Evolutionary conservation across 2,888 invertebrate genomes (phyloP).

Genomic region (Pemphredon lugubris): DNA sequence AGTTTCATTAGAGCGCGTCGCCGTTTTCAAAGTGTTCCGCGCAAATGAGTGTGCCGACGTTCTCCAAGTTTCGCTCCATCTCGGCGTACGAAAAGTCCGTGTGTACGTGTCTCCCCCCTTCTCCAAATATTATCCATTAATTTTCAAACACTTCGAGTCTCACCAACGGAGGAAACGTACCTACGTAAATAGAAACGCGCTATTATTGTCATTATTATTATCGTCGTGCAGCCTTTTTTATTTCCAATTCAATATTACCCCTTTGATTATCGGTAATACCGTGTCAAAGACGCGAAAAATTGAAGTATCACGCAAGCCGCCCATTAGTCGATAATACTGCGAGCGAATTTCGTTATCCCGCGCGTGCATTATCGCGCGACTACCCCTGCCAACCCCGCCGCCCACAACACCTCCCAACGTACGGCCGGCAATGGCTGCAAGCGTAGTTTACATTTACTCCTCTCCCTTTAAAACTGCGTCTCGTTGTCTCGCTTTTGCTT

Average conservation of each 20-base stretch:
- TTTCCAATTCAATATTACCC: slow-evolving; percentile 31
- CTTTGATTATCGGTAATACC: slow-evolving; percentile 31
- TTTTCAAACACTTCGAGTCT: neutral
- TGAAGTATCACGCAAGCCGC: slow-evolving; percentile 45
- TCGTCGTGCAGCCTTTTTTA: too few relatives aligned
- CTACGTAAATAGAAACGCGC: too few relatives aligned
- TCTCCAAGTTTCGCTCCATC: slow-evolving; percentile 9
- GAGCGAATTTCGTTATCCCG: slow-evolving; percentile 48
- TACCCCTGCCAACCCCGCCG: slow-evolving; percentile 16
- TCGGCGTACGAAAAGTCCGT: neutral
- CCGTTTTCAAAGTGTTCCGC: slow-evolving; percentile 28
- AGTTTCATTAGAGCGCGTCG: slow-evolving; percentile 12
- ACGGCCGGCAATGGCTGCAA: too few relatives aligned
- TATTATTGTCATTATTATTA: too few relatives aligned
- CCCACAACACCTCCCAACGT: too few relatives aligned
- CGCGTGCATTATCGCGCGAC: slow-evolving; percentile 48
- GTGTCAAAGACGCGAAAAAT: slow-evolving; percentile 24
- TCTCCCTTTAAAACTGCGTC: slow-evolving; percentile 27
- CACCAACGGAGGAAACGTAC: neutral
- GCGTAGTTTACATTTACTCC: slow-evolving; percentile 8
- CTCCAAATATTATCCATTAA: slow-evolving; percentile 2
- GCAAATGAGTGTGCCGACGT: slow-evolving; percentile 34
- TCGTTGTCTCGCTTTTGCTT: slow-evolving; percentile 45
- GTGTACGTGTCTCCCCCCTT: neutral
- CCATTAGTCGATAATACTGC: slow-evolving; percentile 52